These are phyloP conservation scores for Polydrusus tereticollis DNA, from an alignment of 2,888 invertebrate genomes.

Conservation along the genomic window DNA sequence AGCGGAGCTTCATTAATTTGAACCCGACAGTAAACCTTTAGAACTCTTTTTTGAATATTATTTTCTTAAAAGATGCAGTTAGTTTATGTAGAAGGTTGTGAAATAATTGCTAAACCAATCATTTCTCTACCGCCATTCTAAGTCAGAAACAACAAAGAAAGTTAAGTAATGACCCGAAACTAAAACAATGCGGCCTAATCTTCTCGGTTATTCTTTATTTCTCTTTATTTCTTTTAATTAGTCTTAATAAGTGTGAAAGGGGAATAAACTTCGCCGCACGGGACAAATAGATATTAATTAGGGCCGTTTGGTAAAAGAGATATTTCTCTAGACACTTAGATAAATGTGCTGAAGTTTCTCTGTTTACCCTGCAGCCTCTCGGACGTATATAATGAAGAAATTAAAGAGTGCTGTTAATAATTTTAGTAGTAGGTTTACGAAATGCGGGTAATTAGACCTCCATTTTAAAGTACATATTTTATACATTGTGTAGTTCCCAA, in stretches of 20 bases:
- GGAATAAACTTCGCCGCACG: slow-evolving; percentile 38
- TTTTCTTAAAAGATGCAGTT: no score
- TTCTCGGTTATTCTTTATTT: slow-evolving; percentile 12
- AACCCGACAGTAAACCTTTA: no score
- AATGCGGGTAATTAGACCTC: not conserved
- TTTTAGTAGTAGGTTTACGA: not conserved
- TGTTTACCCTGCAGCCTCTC: not conserved
- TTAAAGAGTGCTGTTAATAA: not conserved
- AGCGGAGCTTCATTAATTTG: no score
- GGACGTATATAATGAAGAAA: not conserved
- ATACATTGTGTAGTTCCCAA: no score
- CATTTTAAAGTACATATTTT: no score
- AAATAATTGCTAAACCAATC: not conserved
- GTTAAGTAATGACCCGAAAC: not conserved
- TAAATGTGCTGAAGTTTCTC: slow-evolving; percentile 24
- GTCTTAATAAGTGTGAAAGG: slow-evolving; percentile 39
- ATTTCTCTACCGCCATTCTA: slow-evolving; percentile 4
- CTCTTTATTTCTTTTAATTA: slow-evolving; percentile 41
- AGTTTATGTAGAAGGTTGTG: not conserved
- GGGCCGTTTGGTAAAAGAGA: slow-evolving; percentile 14
- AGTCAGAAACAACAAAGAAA: not conserved
- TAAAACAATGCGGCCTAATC: slow-evolving; percentile 22
- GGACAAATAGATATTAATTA: slow-evolving; percentile 45
- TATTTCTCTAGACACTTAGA: slow-evolving; percentile 20
- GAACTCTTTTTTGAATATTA: no score